Conservation (phyloP, 2,113 vertebrate genomes). For the Danionella cerebrum region DNA sequence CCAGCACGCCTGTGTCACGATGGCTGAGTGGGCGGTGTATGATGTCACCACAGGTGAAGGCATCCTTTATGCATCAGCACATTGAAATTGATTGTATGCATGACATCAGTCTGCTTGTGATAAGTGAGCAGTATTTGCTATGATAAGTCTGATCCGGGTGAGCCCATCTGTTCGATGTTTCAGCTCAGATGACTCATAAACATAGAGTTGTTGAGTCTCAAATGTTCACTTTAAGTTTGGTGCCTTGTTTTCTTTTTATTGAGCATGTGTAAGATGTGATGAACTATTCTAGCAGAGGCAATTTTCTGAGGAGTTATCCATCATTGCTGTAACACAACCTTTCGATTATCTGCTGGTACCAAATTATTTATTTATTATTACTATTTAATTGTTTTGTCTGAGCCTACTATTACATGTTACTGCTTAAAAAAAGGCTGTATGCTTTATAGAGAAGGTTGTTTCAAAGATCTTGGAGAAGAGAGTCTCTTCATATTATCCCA, state of each 20-base stretch:
- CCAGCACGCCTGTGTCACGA: background rate
- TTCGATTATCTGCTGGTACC: too few species aligned
- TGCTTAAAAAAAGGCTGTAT: too few species aligned
- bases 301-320: too few species aligned
- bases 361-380: too few species aligned
- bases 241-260: background rate
- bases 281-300: background rate
- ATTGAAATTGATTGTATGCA: background rate
- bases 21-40: constrained; percentile 15
- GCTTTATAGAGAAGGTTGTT: too few species aligned
- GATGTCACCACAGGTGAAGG: constrained; percentile 57
- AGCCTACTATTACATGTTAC: too few species aligned
- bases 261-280: background rate
- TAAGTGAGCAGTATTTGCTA: constrained; percentile 20
- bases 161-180: constrained; percentile 7
- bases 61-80: background rate
- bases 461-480: too few species aligned
- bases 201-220: background rate
- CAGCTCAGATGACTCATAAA: background rate
- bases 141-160: background rate
- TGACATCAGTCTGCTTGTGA: background rate
- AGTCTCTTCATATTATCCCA: too few species aligned
- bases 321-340: too few species aligned
- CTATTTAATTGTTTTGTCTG: too few species aligned
- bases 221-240: background rate